Base-by-base conservation (phyloP, 2,888 invertebrate species). In the Muscina levida region DNA sequence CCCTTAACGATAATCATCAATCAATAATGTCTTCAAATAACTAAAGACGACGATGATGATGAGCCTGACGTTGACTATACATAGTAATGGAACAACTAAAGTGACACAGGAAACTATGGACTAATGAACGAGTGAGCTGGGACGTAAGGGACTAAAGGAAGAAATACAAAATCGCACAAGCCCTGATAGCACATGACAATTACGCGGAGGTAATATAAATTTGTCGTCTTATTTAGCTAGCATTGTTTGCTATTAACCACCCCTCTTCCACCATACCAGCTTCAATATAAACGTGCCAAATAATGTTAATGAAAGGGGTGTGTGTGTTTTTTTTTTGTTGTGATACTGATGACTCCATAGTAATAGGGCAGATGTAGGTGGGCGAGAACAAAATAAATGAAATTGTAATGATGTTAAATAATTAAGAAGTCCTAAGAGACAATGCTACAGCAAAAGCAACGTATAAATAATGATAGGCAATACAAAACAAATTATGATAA, bases 1-100 rank as follows among this genome's bases (percentile, higher is more conserved):
- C 65, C 65, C 65, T 24, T 65, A 65, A 65, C 46, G 65, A 65
- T 65, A 65, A 65, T 65, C 65, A 65, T 65, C 65, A 65, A 65
- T 65, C 65, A 65, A 65, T 65, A 65, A 65, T 24, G 65, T n/a
- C 22, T 65, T 42, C 19, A 22, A 19, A 44, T 24, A 65, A 65
- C 24, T 46, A 65, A 24, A 53, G 11, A 53, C 53, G 24, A 53
- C 24, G 24, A 24, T 19, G 53, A 53, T 1, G 24, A 24, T 13
- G 24, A 48, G 15, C 19, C 1, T n/a, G 48, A 53, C 2, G 24
- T 22, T 22, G 24, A 53, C n/a, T n/a, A 53, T 11, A 10, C 10
- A 53, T n/a, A n/a, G 3, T 10, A 10, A 24, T 13, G 24, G 24
- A 19, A 53, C 11, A 19, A 53, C 10, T 17, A 19, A 1, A 10